Evolutionary conservation across 2,888 invertebrate genomes (phyloP).

Genomic region (Trissolcus japonicus): DNA sequence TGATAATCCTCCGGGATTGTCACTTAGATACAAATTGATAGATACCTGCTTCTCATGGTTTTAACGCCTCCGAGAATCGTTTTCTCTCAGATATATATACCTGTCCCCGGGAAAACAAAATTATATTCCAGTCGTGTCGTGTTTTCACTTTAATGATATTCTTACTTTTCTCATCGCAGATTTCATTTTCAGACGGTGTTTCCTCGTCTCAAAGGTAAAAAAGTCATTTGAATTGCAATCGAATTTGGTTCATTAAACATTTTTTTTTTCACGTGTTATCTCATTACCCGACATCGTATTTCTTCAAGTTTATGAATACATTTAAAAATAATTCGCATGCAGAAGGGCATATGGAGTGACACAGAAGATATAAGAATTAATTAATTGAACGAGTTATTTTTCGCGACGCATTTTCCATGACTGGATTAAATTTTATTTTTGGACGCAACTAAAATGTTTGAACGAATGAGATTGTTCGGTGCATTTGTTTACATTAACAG

Average conservation of each 20-base stretch:
- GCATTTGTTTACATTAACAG: conserved; percentile 28
- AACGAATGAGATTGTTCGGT: conserved; percentile 19
- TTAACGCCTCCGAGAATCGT: conserved; percentile 40
- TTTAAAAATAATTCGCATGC: conserved; percentile 10
- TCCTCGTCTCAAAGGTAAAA: conserved; percentile 31
- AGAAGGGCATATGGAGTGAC: not conserved
- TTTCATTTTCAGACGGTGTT: conserved; percentile 35
- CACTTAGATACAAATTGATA: conserved; percentile 65
- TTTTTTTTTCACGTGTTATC: conserved; percentile 43
- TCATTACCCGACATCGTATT: conserved; percentile 19
- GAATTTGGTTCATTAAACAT: conserved; percentile 38
- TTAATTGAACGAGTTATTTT: not conserved
- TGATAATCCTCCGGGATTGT: conserved; percentile 66
- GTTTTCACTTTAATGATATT: conserved; percentile 39
- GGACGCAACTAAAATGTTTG: not conserved
- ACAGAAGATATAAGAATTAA: not conserved
- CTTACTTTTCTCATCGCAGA: conserved; percentile 41
- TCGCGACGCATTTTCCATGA: no score
- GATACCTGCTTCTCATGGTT: conserved; percentile 58
- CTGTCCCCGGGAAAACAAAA: conserved; percentile 27
- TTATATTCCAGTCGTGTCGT: conserved; percentile 20
- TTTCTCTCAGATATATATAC: conserved; percentile 24
- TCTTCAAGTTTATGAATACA: conserved; percentile 28
- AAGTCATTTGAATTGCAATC: conserved; percentile 50
- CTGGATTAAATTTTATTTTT: no score